Evolutionary conservation across 2,888 invertebrate species (phyloP).

Genomic region (Sesamia inferens): DNA sequence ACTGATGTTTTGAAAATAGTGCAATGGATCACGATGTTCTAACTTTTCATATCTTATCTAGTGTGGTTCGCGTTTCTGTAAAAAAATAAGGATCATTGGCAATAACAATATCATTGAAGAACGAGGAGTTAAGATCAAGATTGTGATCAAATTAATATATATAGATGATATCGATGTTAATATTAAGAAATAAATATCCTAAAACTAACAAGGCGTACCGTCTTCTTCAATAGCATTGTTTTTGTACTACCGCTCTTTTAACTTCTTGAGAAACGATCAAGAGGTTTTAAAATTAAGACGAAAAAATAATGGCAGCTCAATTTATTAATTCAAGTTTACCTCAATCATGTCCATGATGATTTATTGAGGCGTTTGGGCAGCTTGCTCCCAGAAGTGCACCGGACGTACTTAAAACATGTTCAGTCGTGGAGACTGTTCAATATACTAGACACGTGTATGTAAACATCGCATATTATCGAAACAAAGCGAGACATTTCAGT

Average conservation of each 20-base stretch:
- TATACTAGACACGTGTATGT: slow-evolving; percentile 47
- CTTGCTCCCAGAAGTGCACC: slow-evolving; percentile 1
- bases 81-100: not conserved
- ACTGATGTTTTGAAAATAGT: slow-evolving; percentile 22
- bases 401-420: slow-evolving; percentile 12
- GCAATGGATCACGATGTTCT: slow-evolving; percentile 17
- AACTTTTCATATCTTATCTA: slow-evolving; percentile 14
- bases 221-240: slow-evolving; percentile 32
- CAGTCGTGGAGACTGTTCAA: not conserved
- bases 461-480: slow-evolving; percentile 54
- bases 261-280: not conserved
- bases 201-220: not conserved
- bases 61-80: not conserved
- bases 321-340: slow-evolving; percentile 2
- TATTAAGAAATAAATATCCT: slow-evolving; percentile 29
- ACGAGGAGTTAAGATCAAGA: slow-evolving; percentile 15
- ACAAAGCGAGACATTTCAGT: slow-evolving; percentile 59
- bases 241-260: slow-evolving; percentile 7
- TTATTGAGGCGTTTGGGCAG: not conserved
- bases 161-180: slow-evolving; percentile 41
- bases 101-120: slow-evolving; percentile 26
- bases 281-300: not conserved
- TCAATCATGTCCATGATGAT: not conserved
- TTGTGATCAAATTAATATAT: slow-evolving; percentile 35
- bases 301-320: slow-evolving; percentile 6